Conservation (phyloP, 1,140 invertebrate species). For the Brachionus plicatilis region DNA sequence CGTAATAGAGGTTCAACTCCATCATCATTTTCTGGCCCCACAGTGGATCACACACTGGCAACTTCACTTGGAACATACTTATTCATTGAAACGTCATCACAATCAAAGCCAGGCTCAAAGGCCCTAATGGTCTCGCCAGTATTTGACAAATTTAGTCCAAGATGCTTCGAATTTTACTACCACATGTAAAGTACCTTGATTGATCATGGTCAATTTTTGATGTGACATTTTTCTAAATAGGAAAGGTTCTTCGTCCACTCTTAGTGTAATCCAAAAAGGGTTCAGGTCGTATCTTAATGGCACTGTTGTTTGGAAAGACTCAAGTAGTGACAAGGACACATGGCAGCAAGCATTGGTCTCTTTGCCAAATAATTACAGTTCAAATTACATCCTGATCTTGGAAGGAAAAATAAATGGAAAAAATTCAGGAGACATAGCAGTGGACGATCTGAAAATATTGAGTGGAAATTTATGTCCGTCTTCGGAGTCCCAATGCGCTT, state of each 20-base stretch:
- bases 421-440: conserved; percentile 40
- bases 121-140: conserved; percentile 33
- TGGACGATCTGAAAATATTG: conserved; percentile 32
- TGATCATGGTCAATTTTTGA: background rate
- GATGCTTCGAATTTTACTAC: conserved; percentile 39
- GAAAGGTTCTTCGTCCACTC: background rate
- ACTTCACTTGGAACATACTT: conserved; percentile 44
- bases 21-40: conserved; percentile 41
- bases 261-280: background rate
- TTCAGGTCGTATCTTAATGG: background rate
- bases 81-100: conserved; percentile 42
- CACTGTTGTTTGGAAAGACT: background rate
- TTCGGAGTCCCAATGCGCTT: background rate
- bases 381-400: background rate
- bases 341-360: conserved; percentile 25
- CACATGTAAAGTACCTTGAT: background rate
- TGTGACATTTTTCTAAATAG: background rate
- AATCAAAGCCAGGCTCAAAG: background rate
- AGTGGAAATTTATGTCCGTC: background rate
- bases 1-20: conserved; percentile 11
- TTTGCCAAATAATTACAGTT: background rate
- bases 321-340: background rate
- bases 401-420: background rate
- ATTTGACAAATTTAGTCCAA: background rate
- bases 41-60: conserved; percentile 45